Evolutionary conservation across 2,113 vertebrate genomes (phyloP).

Genomic region (Raphicerus campestris): DNA sequence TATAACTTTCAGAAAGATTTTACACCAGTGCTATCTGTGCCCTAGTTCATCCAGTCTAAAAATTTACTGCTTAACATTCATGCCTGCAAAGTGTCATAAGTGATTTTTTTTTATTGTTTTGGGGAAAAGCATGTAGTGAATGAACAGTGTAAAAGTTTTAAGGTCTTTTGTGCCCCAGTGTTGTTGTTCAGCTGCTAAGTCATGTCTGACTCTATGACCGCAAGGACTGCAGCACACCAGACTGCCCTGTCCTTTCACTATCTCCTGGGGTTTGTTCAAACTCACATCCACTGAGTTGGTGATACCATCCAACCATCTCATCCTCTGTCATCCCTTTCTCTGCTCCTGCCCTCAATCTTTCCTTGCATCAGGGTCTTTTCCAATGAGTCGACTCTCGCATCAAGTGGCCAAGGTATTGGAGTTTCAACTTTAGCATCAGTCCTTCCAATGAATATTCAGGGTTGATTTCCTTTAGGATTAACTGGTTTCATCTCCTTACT

Average conservation of each 20-base stretch:
- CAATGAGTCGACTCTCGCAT: neutral
- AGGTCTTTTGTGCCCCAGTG: neutral
- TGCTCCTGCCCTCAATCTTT: neutral
- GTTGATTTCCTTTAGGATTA: neutral
- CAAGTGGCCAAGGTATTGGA: neutral
- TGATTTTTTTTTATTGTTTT: neutral
- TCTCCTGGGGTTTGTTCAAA: neutral
- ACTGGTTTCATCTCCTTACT: neutral
- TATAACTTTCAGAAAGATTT: neutral
- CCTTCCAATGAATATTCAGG: neutral
- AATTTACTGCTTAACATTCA: neutral
- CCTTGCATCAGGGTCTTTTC: neutral
- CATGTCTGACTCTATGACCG: neutral
- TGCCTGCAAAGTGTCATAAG: neutral
- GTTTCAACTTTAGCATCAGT: neutral
- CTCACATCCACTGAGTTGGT: neutral
- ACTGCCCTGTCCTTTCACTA: neutral
- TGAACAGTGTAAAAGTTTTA: neutral
- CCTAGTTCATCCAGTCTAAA: neutral
- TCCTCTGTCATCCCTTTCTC: neutral
- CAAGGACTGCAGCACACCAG: neutral
- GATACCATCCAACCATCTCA: neutral
- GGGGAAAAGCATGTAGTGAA: neutral
- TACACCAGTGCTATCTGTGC: neutral
- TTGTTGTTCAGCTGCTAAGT: neutral